Evolutionary conservation across 2,888 invertebrate species (phyloP).

Genomic region (Lumbricus terrestris): DNA sequence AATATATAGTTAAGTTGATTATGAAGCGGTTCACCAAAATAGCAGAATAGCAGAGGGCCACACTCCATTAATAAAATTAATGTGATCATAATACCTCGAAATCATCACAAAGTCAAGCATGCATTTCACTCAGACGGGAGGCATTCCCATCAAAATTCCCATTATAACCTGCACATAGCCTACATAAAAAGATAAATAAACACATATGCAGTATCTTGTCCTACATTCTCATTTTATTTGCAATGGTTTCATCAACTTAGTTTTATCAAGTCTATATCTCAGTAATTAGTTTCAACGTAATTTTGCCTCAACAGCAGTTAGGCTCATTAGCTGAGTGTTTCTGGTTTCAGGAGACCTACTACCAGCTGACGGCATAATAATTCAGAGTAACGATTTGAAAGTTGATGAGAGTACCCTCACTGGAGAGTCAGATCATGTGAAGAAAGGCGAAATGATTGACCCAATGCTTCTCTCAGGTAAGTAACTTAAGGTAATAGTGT

Average conservation of each 20-base stretch:
- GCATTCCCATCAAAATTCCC: too few relatives aligned
- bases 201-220: not conserved
- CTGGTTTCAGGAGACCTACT: slow-evolving; percentile 78
- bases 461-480: slow-evolving; percentile 93
- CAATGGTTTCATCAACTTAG: not conserved
- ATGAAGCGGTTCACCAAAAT: too few relatives aligned
- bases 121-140: too few relatives aligned
- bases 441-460: slow-evolving; percentile 89
- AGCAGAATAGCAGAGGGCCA: too few relatives aligned
- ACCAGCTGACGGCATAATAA: slow-evolving; percentile 94
- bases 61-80: too few relatives aligned
- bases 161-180: too few relatives aligned
- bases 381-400: slow-evolving; percentile 98
- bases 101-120: too few relatives aligned
- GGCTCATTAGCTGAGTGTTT: not conserved
- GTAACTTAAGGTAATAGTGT: slow-evolving; percentile 1
- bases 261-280: not conserved
- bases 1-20: too few relatives aligned
- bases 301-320: not conserved
- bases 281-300: not conserved
- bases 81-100: too few relatives aligned
- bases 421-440: slow-evolving; percentile 99
- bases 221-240: not conserved
- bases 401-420: slow-evolving; percentile 98
- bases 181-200: too few relatives aligned